Conservation (phyloP, 1,140 invertebrate genomes). For the Zaprionus camerounensis region DNA sequence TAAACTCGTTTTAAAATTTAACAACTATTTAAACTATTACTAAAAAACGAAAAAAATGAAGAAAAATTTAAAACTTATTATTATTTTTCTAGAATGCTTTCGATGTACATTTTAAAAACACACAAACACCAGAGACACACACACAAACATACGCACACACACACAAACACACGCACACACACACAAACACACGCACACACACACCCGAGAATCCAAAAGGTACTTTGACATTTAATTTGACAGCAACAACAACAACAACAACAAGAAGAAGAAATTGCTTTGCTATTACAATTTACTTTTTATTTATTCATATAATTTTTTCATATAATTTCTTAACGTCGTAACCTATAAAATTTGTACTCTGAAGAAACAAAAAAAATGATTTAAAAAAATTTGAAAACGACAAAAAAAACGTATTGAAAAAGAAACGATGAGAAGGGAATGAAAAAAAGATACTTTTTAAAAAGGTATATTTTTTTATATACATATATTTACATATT, state of each 20-base stretch:
- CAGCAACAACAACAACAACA: slow-evolving; percentile 30
- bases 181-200: neutral
- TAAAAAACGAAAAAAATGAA: slow-evolving; percentile 53
- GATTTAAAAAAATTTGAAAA: slow-evolving; percentile 28
- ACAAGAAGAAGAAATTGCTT: slow-evolving; percentile 54
- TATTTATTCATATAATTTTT: slow-evolving; percentile 47
- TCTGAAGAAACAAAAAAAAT: slow-evolving; percentile 20
- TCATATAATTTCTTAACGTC: slow-evolving; percentile 59
- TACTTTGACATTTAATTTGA: slow-evolving; percentile 64
- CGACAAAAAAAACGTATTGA: slow-evolving; percentile 40
- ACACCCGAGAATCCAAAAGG: slow-evolving; percentile 60
- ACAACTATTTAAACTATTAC: slow-evolving; percentile 80
- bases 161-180: too few relatives aligned
- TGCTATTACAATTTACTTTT: slow-evolving; percentile 55
- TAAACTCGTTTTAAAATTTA: slow-evolving; percentile 82
- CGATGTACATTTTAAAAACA: slow-evolving; percentile 60
- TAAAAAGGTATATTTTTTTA: slow-evolving; percentile 74
- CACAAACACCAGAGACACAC: slow-evolving; percentile 34
- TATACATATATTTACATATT: slow-evolving; percentile 77
- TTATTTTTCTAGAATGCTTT: slow-evolving; percentile 72
- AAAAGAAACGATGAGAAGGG: slow-evolving; percentile 22
- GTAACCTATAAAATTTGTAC: slow-evolving; percentile 40
- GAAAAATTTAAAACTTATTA: slow-evolving; percentile 38
- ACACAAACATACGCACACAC: slow-evolving; percentile 29
- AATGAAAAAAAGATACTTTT: slow-evolving; percentile 55